Conservation (phyloP, 2,113 vertebrate genomes). For the Ginglymostoma cirratum region DNA sequence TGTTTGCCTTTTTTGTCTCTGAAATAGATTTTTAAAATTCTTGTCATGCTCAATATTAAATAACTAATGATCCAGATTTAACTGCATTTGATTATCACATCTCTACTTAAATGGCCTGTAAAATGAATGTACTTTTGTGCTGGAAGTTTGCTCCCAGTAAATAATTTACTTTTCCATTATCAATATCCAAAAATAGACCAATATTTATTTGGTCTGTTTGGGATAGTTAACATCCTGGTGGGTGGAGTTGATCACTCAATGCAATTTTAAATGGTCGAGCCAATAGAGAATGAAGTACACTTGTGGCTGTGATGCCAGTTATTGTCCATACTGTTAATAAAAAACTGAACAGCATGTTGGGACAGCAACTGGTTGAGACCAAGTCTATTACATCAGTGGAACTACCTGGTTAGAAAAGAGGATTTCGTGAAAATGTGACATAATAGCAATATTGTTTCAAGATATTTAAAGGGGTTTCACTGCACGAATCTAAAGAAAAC, state of each 20-base stretch:
- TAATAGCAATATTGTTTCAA: not conserved
- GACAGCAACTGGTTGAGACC: not conserved
- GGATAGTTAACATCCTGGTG: not conserved
- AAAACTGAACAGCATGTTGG: not conserved
- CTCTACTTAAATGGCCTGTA: no score
- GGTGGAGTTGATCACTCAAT: not conserved
- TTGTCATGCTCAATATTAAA: no score
- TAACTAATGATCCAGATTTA: no score
- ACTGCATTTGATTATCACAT: no score
- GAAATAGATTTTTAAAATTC: no score
- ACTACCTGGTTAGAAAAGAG: not conserved
- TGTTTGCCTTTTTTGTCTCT: no score
- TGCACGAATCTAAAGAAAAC: not conserved
- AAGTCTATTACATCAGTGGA: not conserved
- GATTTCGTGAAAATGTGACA: not conserved
- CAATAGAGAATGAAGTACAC: not conserved
- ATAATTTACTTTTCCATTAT: not conserved
- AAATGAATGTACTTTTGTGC: no score
- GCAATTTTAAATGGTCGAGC: not conserved
- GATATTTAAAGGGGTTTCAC: not conserved
- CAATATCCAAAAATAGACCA: not conserved
- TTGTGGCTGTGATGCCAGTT: not conserved
- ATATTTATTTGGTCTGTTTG: no score
- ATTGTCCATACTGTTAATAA: not conserved
- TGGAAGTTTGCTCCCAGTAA: not conserved